Conservation (phyloP, 2,888 invertebrate genomes). For the Drosophila macrospina region DNA sequence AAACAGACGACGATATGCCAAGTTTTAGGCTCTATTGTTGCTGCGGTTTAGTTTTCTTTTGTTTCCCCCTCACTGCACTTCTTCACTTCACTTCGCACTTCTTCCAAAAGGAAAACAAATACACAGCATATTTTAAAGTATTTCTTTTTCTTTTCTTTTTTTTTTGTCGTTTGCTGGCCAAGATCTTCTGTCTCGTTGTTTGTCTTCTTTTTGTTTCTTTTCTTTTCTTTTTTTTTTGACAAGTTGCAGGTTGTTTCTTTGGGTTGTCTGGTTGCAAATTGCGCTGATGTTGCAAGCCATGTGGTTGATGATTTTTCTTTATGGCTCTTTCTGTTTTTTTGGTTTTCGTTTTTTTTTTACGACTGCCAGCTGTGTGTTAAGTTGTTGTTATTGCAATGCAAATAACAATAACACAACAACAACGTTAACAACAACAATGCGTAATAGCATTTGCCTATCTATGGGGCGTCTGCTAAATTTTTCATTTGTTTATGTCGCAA, state of each 20-base stretch:
- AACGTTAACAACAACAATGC: constrained; percentile 19
- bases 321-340: constrained; percentile 29
- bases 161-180: constrained; percentile 26
- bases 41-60: constrained; percentile 21
- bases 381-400: constrained; percentile 38
- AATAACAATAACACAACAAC: constrained; percentile 21
- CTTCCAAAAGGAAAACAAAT: constrained; percentile 34
- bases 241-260: constrained; percentile 45
- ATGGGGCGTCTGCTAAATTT: constrained; percentile 34
- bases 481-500: constrained; percentile 40
- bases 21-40: constrained; percentile 49
- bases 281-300: constrained; percentile 66
- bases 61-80: not conserved
- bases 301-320: constrained; percentile 50
- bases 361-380: constrained; percentile 52
- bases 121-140: constrained; percentile 37
- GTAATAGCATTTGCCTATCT: constrained; percentile 13
- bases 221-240: constrained; percentile 27
- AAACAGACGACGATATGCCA: constrained; percentile 50
- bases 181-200: constrained; percentile 38
- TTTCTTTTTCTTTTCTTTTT: constrained; percentile 20
- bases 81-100: constrained; percentile 30
- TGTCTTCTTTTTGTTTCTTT: constrained; percentile 12
- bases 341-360: constrained; percentile 35
- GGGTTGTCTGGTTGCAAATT: constrained; percentile 59